Percentiles rank a stretch among this genome's conserved stretches.
These are phyloP conservation scores for Hybos culiciformis DNA, from an alignment of 2,888 invertebrate species.

Conservation along the genomic window DNA sequence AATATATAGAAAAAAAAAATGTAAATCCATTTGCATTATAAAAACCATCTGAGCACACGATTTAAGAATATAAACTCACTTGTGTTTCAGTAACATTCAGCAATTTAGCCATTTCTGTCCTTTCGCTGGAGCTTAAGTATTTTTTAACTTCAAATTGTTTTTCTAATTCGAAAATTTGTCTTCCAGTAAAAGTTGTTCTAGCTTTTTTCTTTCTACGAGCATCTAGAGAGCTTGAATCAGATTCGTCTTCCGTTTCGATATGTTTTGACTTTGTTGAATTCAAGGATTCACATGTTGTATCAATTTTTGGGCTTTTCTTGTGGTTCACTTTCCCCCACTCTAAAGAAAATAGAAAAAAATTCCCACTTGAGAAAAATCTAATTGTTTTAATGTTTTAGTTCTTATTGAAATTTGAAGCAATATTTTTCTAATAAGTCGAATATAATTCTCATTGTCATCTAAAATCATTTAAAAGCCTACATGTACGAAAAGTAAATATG, in stretches of 20 bases:
- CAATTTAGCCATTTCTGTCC: conserved; percentile 87
- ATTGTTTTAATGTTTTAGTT: too few species aligned
- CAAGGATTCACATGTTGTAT: not conserved
- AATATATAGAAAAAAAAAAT: not conserved
- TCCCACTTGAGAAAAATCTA: too few species aligned
- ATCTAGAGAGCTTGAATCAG: conserved; percentile 41
- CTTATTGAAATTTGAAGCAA: too few species aligned
- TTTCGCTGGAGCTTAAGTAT: conserved; percentile 85
- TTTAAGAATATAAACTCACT: conserved; percentile 50
- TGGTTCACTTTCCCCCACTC: too few species aligned
- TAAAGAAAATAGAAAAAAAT: too few species aligned
- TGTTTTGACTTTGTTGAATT: not conserved
- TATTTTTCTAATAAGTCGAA: too few species aligned
- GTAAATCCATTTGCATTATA: too few species aligned
- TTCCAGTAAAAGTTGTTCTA: conserved; percentile 85
- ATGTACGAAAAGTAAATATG: too few species aligned
- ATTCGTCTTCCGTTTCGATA: conserved; percentile 36
- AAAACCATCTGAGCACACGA: too few species aligned
- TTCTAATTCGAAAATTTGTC: conserved; percentile 93
- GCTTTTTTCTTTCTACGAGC: conserved; percentile 68
- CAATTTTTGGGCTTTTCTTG: too few species aligned
- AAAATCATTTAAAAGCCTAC: too few species aligned
- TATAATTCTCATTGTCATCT: too few species aligned
- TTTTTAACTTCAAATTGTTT: conserved; percentile 93
- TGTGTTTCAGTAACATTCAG: conserved; percentile 93